Base-by-base conservation (phyloP, 2,888 invertebrate species). In the Leptinotarsa tumamoca region DNA sequence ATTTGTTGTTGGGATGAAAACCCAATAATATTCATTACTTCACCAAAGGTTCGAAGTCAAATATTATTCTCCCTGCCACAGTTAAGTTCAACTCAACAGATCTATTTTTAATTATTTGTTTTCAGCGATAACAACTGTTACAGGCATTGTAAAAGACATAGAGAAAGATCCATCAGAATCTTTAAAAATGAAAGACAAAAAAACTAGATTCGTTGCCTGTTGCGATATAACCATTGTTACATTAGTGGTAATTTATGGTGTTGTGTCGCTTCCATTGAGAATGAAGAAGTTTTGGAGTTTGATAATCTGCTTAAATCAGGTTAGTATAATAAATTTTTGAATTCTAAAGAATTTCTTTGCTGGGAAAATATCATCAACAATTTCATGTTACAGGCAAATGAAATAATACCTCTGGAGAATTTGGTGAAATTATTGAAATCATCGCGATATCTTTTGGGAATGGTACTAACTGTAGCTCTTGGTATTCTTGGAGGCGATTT, bases 91-190 rank as follows among this genome's bases (percentile, higher is more conserved):
- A 33, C 7, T 33, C 1, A 33, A 7, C 33, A 1, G 7, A 33
- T 33, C 7, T 33, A 7, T 33, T 7, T 56, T 56, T 7, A n/a
- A 21, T n/a, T 18, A 56, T 68, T 52, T 18, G 61, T 72, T 80
- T 79, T 70, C 63, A 83, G 84, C 79, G 61, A 18, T 75, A 56
- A 71, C 71, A 21, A 81, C 82, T 10, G 68, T 83, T 15, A 10
- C 77, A 10, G 84, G 84, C 14, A 67, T 84, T 7, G 51, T 75
- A 43, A 67, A 75, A 23, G 84, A 84, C 68, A 58, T 80, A 10
- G 72, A 68, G 54, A 72, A 70, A 89, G 81, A 76, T 58, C 68
- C 73, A n/a, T 54, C 78, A n/a, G 51, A 80, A 63, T 81, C 84
- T 1, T 52, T 83, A 1, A 71, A 83, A 23, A 83, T 85, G 83